These are phyloP conservation scores for Drosophila novamexicana DNA, from an alignment of 1,140 invertebrate genomes.

Conservation along the genomic window DNA sequence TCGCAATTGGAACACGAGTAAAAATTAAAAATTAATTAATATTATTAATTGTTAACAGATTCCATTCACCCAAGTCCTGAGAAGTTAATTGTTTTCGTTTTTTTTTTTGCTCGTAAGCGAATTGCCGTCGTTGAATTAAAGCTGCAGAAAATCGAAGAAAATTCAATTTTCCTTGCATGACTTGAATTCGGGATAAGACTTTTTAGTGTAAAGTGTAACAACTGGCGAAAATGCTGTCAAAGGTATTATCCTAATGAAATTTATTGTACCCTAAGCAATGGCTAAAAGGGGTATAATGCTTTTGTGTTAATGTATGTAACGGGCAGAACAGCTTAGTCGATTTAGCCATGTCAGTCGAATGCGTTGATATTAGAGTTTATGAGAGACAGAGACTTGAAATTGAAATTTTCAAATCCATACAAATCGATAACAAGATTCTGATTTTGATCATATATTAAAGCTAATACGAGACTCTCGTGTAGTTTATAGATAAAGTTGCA, in stretches of 20 bases:
- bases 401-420: no score
- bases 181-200: background rate
- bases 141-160: background rate
- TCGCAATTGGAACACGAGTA: conserved; percentile 4
- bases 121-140: background rate
- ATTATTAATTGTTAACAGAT: conserved; percentile 15
- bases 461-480: no score
- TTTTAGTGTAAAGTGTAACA: background rate
- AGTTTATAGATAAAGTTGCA: no score
- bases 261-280: no score
- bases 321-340: no score
- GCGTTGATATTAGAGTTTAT: no score
- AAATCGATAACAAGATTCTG: no score
- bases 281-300: no score
- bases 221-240: background rate
- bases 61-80: background rate
- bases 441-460: no score
- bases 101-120: background rate
- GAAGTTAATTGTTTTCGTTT: conserved; percentile 3
- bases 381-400: no score
- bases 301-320: no score
- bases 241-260: conserved; percentile 19
- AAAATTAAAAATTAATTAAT: conserved; percentile 30
- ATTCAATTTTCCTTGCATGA: background rate
- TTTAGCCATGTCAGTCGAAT: no score